These are phyloP conservation scores for Brachionus paranguensis DNA, from an alignment of 1,140 invertebrate species.

Conservation along the genomic window DNA sequence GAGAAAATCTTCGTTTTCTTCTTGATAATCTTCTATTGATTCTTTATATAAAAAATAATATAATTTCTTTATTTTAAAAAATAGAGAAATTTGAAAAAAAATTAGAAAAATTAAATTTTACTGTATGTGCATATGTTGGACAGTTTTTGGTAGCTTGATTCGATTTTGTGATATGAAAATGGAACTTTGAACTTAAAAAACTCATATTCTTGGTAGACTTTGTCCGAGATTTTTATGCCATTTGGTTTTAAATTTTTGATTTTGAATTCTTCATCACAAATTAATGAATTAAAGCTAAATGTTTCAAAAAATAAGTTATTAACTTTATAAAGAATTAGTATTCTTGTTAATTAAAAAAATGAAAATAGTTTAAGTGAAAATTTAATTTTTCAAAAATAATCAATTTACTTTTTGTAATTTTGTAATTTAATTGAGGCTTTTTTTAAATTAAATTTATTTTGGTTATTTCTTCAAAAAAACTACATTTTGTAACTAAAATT, in stretches of 20 bases:
- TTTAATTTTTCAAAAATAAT: too few species aligned
- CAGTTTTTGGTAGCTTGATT: not conserved
- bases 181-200: constrained; percentile 18
- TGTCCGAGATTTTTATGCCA: not conserved
- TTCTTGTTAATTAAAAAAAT: too few species aligned
- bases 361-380: too few species aligned
- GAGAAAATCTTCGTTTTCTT: not conserved
- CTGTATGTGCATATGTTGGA: not conserved
- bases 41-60: not conserved
- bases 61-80: too few species aligned
- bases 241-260: not conserved
- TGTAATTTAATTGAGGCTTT: too few species aligned
- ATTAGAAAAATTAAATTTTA: not conserved
- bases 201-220: not conserved
- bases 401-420: too few species aligned
- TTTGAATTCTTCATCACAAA: not conserved
- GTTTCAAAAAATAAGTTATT: not conserved
- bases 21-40: not conserved
- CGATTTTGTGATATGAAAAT: constrained; percentile 10
- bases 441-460: too few species aligned
- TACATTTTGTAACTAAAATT: too few species aligned
- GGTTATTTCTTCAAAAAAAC: too few species aligned
- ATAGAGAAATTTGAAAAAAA: not conserved
- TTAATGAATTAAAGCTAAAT: not conserved
- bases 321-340: too few species aligned